phyloP scores from a whole-genome alignment of 2,113 vertebrate species.

The Micromys minutus region DNA sequence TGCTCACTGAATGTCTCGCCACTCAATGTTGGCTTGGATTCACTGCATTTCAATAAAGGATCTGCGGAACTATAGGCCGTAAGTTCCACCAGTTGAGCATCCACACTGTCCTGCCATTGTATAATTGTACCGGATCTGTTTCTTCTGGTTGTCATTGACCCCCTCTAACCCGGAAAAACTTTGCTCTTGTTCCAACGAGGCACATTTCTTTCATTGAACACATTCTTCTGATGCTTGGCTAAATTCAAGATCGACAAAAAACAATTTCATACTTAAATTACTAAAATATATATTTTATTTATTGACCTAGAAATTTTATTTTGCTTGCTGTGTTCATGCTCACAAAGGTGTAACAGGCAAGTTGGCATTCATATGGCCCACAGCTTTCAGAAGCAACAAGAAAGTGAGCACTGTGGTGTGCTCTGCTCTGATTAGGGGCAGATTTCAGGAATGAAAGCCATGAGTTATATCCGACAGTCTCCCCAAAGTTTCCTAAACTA shows the following conservation, averaged over 20 bases:
- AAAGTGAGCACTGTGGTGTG: background rate
- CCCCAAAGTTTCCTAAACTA: background rate
- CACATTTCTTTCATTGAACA: slow-evolving; percentile 50
- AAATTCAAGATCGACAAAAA: slow-evolving; percentile 19
- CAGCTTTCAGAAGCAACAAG: background rate
- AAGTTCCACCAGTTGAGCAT: background rate
- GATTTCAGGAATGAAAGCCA: background rate
- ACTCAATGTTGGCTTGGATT: background rate
- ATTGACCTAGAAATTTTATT: slow-evolving; percentile 8
- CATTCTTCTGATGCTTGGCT: slow-evolving; percentile 15
- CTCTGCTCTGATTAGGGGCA: background rate
- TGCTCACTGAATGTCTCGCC: background rate
- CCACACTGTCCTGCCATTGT: background rate
- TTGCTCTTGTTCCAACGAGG: slow-evolving; percentile 57
- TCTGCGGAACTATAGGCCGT: background rate
- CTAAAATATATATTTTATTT: slow-evolving; percentile 29
- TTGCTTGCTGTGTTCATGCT: background rate
- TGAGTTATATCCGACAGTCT: background rate
- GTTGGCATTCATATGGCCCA: background rate
- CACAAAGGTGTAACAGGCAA: background rate
- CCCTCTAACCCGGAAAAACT: background rate
- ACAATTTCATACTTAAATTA: background rate
- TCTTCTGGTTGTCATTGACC: background rate
- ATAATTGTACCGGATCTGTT: background rate
- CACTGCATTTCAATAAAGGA: background rate